Conservation (phyloP, 2,113 vertebrate genomes). For the Micronisus gabar region DNA sequence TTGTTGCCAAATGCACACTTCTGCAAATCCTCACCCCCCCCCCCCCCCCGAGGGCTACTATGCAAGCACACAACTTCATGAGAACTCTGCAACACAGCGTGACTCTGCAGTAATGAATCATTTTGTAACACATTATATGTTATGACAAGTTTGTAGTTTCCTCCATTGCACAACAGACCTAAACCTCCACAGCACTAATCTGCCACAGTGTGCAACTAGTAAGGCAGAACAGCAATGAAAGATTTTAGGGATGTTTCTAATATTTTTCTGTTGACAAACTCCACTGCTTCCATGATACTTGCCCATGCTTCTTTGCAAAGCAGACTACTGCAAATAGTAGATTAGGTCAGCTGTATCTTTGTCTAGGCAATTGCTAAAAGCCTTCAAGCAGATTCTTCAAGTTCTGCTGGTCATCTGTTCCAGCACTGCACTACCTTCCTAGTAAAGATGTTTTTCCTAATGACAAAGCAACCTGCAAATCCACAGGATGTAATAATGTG, state of each 20-base stretch:
- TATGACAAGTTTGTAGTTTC: not conserved
- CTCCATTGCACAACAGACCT: not conserved
- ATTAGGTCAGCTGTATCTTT: not conserved
- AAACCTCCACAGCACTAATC: not conserved
- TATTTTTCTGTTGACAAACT: not conserved
- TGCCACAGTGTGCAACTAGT: not conserved
- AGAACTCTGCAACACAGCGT: not conserved
- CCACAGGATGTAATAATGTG: not conserved
- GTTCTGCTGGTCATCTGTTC: not conserved
- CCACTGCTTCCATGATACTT: not conserved
- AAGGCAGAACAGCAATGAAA: not conserved
- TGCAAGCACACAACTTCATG: not conserved
- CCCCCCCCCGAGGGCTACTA: not conserved
- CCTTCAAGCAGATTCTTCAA: not conserved
- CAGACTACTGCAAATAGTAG: not conserved
- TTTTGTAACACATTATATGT: not conserved
- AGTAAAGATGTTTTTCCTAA: not conserved
- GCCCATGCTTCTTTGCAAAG: not conserved
- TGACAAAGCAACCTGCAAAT: not conserved
- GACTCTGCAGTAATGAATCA: not conserved
- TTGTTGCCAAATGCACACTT: not conserved
- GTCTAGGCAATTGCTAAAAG: not conserved
- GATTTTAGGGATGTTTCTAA: not conserved
- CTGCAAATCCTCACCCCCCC: too few relatives aligned
- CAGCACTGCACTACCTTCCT: not conserved